phyloP scores from a whole-genome alignment of 1,140 invertebrate genomes.

The Nilaparvata lugens region DNA sequence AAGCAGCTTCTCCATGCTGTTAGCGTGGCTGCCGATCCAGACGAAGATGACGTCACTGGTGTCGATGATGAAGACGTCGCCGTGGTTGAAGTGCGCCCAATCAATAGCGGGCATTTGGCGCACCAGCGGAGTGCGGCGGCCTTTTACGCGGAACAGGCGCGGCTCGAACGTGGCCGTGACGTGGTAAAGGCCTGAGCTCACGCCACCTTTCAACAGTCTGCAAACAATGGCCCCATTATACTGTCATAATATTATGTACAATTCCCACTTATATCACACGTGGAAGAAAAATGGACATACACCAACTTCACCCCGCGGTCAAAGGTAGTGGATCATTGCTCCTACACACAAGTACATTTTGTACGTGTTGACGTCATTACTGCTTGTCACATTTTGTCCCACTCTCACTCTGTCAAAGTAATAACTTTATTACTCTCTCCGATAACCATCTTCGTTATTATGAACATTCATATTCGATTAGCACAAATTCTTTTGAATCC shows the following conservation, averaged over 20 bases:
- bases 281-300: not conserved
- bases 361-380: no score
- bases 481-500: no score
- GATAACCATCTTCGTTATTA: no score
- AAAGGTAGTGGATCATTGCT: no score
- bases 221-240: no score
- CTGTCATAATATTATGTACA: no score
- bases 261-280: not conserved
- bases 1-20: constrained; percentile 55
- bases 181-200: constrained; percentile 43
- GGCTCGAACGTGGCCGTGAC: constrained; percentile 42
- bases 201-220: constrained; percentile 49
- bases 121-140: constrained; percentile 54
- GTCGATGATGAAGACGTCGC: constrained; percentile 79
- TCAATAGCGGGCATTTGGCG: constrained; percentile 54
- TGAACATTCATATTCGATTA: no score
- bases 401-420: no score
- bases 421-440: no score
- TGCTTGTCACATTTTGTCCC: no score
- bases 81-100: constrained; percentile 76
- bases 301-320: no score
- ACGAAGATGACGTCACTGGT: constrained; percentile 58
- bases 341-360: no score
- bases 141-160: constrained; percentile 59
- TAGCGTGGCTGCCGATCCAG: constrained; percentile 71